phyloP scores from a whole-genome alignment of 1,140 invertebrate species.

The Nixonia krombeini region DNA sequence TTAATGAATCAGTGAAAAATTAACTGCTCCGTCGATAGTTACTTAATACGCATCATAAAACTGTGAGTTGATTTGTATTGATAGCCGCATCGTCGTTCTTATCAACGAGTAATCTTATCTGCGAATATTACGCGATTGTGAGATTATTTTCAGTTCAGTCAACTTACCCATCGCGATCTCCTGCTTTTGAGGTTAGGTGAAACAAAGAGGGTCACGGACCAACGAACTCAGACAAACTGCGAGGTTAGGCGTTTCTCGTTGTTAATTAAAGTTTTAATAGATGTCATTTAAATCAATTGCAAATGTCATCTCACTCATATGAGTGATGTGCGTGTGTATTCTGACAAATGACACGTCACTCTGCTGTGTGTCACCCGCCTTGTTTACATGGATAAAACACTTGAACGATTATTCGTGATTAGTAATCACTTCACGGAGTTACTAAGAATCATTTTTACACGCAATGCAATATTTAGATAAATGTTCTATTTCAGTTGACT shows the following conservation, averaged over 20 bases:
- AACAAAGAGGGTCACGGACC: conserved; percentile 16
- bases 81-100: neutral
- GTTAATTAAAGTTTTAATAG: conserved; percentile 40
- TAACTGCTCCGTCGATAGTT: conserved; percentile 2
- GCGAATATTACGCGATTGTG: neutral
- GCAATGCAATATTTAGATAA: too few relatives aligned
- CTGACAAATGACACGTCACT: conserved; percentile 14
- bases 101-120: neutral
- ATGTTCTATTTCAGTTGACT: too few relatives aligned
- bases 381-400: too few relatives aligned
- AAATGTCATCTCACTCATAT: conserved; percentile 43
- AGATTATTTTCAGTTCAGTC: neutral
- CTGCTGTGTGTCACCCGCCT: neutral
- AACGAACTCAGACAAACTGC: conserved; percentile 14
- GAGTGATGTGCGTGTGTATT: conserved; percentile 1
- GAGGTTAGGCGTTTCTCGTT: conserved; percentile 16
- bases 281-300: conserved; percentile 14
- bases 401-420: too few relatives aligned
- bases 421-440: too few relatives aligned
- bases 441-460: too few relatives aligned
- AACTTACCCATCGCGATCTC: conserved; percentile 43
- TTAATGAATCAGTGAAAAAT: conserved; percentile 21
- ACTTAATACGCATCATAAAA: neutral
- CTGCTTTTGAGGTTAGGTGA: conserved; percentile 29
- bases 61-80: neutral